Percentiles rank a stretch among this genome's conserved stretches.
These are phyloP conservation scores for Campoletis raptor DNA, from an alignment of 2,888 invertebrate genomes.

Conservation along the genomic window DNA sequence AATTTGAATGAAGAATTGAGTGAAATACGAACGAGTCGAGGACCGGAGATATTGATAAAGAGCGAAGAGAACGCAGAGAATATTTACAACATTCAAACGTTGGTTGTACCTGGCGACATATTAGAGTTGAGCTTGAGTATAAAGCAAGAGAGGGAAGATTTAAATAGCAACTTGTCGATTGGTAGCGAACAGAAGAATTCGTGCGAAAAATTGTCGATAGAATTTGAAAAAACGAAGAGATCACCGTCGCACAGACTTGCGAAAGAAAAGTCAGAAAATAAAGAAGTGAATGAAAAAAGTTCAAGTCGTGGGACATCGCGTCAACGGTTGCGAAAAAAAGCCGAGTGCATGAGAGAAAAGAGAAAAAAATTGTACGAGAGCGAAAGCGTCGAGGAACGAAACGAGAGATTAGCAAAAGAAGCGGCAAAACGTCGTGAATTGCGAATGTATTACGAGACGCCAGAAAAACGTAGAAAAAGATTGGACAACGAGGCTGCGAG, in stretches of 20 bases:
- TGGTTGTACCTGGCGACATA: constrained; percentile 73
- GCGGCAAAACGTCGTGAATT: constrained; percentile 77
- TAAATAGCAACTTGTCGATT: constrained; percentile 72
- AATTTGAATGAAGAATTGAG: constrained; percentile 72
- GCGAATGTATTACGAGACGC: constrained; percentile 80
- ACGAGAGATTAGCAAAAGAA: constrained; percentile 75
- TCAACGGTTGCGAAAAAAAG: constrained; percentile 72
- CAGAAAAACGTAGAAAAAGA: constrained; percentile 79
- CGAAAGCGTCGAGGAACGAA: constrained; percentile 75
- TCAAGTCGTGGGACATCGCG: constrained; percentile 27
- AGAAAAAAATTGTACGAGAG: constrained; percentile 76
- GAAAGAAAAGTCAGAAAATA: too few relatives aligned
- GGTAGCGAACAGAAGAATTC: constrained; percentile 57
- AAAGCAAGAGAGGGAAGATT: constrained; percentile 73
- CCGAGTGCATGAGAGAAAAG: constrained; percentile 78
- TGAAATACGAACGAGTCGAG: constrained; percentile 1
- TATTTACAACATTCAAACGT: constrained; percentile 72
- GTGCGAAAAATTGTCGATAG: not conserved
- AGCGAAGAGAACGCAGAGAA: constrained; percentile 70
- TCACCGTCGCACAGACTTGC: not conserved
- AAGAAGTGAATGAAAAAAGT: not conserved
- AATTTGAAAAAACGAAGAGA: not conserved
- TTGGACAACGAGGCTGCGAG: constrained; percentile 79
- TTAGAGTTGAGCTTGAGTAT: constrained; percentile 74
- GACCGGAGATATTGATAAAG: constrained; percentile 69